Conservation (phyloP, 2,113 vertebrate species). For the Podilymbus podiceps region DNA sequence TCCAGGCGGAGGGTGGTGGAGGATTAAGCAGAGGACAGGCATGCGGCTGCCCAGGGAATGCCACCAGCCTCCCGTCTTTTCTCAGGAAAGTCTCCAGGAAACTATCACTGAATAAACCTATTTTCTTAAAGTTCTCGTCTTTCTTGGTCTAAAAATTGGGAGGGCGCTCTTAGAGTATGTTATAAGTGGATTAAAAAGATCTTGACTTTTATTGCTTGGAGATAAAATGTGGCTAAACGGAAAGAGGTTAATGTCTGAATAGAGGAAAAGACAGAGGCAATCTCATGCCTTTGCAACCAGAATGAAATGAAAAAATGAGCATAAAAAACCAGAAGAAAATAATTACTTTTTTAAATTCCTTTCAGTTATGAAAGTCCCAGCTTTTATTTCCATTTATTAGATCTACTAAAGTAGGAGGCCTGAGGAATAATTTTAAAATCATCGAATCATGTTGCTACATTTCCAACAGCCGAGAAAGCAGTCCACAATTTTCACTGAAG, state of each 20-base stretch:
- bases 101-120: background rate
- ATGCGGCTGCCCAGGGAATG: background rate
- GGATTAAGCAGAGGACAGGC: slow-evolving; percentile 50
- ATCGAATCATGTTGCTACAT: background rate
- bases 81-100: background rate
- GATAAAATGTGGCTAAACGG: background rate
- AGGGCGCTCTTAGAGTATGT: background rate
- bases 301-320: background rate
- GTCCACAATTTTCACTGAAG: background rate
- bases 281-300: background rate
- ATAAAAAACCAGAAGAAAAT: background rate
- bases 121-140: background rate
- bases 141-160: background rate
- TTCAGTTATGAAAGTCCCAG: background rate
- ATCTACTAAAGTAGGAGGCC: background rate
- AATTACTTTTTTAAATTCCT: background rate
- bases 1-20: background rate
- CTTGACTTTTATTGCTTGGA: background rate
- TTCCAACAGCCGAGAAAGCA: background rate
- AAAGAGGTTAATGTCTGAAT: background rate
- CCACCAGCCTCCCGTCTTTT: background rate
- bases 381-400: background rate
- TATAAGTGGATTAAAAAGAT: background rate
- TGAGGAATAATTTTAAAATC: background rate
- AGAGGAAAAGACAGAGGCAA: background rate